Percentiles rank a stretch among this genome's conserved stretches.
Conservation (phyloP, 2,888 invertebrate species). For the Cheilosia grossa region DNA sequence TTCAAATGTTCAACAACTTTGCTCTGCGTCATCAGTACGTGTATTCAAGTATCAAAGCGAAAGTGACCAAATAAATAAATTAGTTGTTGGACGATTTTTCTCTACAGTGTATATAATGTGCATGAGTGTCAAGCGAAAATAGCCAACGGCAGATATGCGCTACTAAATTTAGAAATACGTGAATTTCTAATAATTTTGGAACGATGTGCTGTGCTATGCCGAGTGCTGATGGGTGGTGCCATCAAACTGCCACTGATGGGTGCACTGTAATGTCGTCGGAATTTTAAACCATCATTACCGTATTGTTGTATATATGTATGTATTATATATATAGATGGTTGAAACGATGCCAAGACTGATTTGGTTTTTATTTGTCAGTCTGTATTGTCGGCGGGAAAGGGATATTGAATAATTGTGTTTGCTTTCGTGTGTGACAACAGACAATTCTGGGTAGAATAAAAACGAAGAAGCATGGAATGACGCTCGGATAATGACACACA, state of each 20-base stretch:
- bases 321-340: not conserved
- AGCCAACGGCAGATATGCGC: conserved; percentile 26
- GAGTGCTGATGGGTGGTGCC: conserved; percentile 4
- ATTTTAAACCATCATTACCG: conserved; percentile 61
- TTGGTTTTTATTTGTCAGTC: conserved; percentile 42
- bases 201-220: conserved; percentile 2
- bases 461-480: conserved; percentile 24
- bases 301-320: not conserved
- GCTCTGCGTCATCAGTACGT: conserved; percentile 5
- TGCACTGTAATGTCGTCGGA: conserved; percentile 47
- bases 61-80: conserved; percentile 45
- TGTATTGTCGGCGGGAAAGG: conserved; percentile 54
- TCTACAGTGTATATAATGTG: not conserved
- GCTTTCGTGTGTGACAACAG: conserved; percentile 27
- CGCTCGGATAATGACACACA: conserved; percentile 48
- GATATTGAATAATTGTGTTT: conserved; percentile 69
- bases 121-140: conserved; percentile 28
- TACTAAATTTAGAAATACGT: conserved; percentile 56
- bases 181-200: conserved; percentile 48
- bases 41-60: not conserved
- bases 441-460: conserved; percentile 23
- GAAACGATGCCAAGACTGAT: conserved; percentile 55
- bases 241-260: conserved; percentile 30
- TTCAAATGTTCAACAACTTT: not conserved
- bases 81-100: not conserved